These are phyloP conservation scores for Lampris incognitus DNA, from an alignment of 2,113 vertebrate species.

Conservation along the genomic window DNA sequence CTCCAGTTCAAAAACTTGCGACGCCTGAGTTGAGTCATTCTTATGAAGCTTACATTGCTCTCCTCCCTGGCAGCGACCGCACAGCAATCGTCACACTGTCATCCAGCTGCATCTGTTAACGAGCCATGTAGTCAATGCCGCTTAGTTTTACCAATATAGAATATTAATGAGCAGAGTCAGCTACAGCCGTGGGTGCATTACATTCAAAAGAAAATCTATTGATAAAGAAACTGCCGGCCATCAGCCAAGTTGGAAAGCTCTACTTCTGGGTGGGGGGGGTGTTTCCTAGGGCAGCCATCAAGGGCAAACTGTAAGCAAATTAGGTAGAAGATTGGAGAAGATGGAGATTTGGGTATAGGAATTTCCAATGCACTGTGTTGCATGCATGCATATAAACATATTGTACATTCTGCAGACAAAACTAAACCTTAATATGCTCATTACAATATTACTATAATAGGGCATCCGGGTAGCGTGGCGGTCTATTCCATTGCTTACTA, in stretches of 20 bases:
- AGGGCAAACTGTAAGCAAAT: slow-evolving; percentile 5
- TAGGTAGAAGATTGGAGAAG: neutral
- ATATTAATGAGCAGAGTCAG: slow-evolving; percentile 46
- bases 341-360: too few species aligned
- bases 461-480: too few species aligned
- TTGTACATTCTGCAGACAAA: too few species aligned
- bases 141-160: slow-evolving; percentile 44
- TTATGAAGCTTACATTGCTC: slow-evolving; percentile 4
- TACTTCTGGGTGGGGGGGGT: slow-evolving; percentile 5
- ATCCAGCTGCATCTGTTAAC: slow-evolving; percentile 25
- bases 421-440: too few species aligned
- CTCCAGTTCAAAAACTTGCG: neutral
- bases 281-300: slow-evolving; percentile 4
- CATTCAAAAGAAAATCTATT: slow-evolving; percentile 50
- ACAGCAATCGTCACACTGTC: neutral
- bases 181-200: neutral
- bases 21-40: neutral
- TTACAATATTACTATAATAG: too few species aligned
- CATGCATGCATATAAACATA: too few species aligned
- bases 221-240: slow-evolving; percentile 34
- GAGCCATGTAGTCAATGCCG: slow-evolving; percentile 25
- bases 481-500: too few species aligned
- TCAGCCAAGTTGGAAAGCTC: slow-evolving; percentile 12
- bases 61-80: neutral
- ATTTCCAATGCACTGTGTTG: too few species aligned